Conservation (phyloP, 2,113 vertebrate genomes). For the Isichthys henryi region DNA sequence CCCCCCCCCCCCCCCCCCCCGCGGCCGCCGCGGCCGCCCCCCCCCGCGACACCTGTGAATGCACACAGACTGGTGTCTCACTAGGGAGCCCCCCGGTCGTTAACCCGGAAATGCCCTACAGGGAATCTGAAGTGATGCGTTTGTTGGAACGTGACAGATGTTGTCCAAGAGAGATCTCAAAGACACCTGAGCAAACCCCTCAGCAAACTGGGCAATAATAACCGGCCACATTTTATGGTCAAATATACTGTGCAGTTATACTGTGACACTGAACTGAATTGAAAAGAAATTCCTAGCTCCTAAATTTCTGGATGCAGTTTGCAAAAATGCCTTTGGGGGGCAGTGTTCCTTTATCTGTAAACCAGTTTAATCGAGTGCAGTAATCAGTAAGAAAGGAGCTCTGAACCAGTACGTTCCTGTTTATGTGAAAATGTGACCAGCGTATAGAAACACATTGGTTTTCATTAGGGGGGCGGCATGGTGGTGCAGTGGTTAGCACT, state of each 20-base stretch:
- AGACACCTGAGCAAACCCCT: not conserved
- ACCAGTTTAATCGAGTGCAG: not conserved
- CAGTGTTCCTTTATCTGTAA: conserved; percentile 11
- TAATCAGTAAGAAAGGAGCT: not conserved
- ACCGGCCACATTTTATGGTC: not conserved
- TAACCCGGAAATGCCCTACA: not conserved
- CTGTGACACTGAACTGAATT: not conserved
- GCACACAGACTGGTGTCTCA: not conserved
- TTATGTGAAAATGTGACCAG: not conserved
- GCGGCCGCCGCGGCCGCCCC: too few relatives aligned
- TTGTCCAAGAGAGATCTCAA: not conserved
- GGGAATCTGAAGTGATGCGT: not conserved
- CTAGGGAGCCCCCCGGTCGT: not conserved
- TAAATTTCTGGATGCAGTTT: not conserved
- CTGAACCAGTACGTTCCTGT: not conserved
- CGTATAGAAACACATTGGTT: not conserved
- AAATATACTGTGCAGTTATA: not conserved
- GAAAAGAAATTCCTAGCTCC: not conserved
- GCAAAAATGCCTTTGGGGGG: not conserved
- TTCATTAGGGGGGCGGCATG: too few relatives aligned
- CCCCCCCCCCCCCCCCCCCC: too few relatives aligned
- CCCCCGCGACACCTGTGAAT: not conserved
- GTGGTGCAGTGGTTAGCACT: too few relatives aligned
- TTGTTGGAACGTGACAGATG: not conserved
- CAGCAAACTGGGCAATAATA: not conserved